Base-by-base conservation (phyloP, 2,888 invertebrate species). In the Acanthopleura granulata region DNA sequence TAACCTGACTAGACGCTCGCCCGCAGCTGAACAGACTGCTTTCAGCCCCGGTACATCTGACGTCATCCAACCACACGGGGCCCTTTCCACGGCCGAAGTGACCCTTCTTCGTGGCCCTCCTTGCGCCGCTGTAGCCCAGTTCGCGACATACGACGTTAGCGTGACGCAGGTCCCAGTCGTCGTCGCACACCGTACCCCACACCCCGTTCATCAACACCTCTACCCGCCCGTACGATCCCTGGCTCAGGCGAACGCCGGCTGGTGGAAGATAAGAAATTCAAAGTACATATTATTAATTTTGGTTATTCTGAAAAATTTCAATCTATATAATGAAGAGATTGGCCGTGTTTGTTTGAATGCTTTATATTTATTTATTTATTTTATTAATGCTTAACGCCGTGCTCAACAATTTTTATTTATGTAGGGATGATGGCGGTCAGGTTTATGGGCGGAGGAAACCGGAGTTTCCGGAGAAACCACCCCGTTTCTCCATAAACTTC, bases 121-220 rank as follows among this genome's bases (percentile, higher is more conserved):
- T 22, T 16, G 66, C 74, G 14, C 30, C 12, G n/a, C 14, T 57
- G 71, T 51, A 74, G 18, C 74, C 74, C 49, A 74, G 74, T 12
- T 30, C 70, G 1, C 74, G 70, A 25, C 74, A 74, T 15, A 74
- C 71, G 15, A 74, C 74, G 29, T 25, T 18, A 22, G 74, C 74
- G 16, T 51, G 27, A 27, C 51, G 49, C 0, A 66, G 27, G 57
- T 70, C 57, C 74, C 74, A 74, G 66, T 57, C 30, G 22, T 74
- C 74, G 25, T 74, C 74, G n/a, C 74, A 74, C 18, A 74, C 30
- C 3, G 57, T 74, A 11, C 74, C 74, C 74, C 74, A 74, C 22
- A 70, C 30, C 22, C 74, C 74, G 1, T 74, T 57, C 22, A 74
- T 51, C n/a, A 30, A 71, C 1, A 74, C 71, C 61, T 74, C 74